A percentile compares a stretch with the other conserved stretches of the same genome.
phyloP scores from a whole-genome alignment of 2,888 invertebrate species.

The Calameuta idolon region DNA sequence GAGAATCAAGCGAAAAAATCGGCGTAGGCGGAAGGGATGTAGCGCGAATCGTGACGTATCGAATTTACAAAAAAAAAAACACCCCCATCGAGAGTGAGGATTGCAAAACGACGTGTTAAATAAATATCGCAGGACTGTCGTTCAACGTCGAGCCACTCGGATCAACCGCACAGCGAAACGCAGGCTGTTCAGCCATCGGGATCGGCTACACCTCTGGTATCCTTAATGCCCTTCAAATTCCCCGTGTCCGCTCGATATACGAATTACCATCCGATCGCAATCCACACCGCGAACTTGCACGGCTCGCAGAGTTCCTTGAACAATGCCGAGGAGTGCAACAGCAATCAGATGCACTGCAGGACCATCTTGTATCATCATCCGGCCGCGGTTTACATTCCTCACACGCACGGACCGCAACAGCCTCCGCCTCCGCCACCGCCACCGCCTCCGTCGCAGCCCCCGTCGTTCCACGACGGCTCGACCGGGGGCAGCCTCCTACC shows the following conservation, averaged over 20 bases:
- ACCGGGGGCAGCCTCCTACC: constrained; percentile 55
- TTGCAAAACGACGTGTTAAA: constrained; percentile 1
- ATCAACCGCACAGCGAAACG: constrained; percentile 54
- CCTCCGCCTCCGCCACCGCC: too few relatives aligned
- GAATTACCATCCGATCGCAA: constrained; percentile 53
- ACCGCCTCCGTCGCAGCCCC: constrained; percentile 13
- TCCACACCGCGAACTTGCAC: constrained; percentile 47
- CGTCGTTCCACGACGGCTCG: constrained; percentile 37
- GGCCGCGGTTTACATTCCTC: constrained; percentile 56
- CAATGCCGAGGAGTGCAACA: constrained; percentile 49
- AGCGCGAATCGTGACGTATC: too few relatives aligned
- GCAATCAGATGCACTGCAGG: constrained; percentile 53
- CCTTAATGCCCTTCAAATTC: constrained; percentile 60
- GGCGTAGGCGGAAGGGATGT: too few relatives aligned
- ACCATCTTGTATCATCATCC: constrained; percentile 56
- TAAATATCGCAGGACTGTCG: constrained; percentile 55
- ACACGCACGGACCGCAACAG: constrained; percentile 33
- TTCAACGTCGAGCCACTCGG: constrained; percentile 61
- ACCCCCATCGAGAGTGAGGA: too few relatives aligned
- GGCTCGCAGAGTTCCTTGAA: constrained; percentile 44
- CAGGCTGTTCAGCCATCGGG: constrained; percentile 35
- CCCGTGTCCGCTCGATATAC: constrained; percentile 54
- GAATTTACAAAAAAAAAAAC: too few relatives aligned
- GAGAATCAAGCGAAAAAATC: too few relatives aligned
- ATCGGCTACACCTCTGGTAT: constrained; percentile 35